Conservation (phyloP, 2,113 vertebrate genomes). For the Myiozetetes cayanensis region DNA sequence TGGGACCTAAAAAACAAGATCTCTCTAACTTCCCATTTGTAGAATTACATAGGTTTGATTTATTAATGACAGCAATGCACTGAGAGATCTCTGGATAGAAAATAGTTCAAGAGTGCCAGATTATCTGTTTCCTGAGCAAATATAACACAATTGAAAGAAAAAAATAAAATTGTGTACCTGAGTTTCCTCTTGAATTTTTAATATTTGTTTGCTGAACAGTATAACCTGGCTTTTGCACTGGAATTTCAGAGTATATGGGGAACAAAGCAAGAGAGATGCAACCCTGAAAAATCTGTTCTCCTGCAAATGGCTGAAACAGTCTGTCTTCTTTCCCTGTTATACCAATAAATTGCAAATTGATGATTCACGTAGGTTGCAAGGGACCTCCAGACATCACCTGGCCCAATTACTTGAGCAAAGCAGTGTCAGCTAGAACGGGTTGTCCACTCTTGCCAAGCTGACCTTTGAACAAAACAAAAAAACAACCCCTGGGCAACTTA, state of each 20-base stretch:
- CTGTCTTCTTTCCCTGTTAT: not conserved
- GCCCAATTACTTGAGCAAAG: not conserved
- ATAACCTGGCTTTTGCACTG: not conserved
- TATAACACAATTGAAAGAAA: not conserved
- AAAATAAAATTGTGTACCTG: not conserved
- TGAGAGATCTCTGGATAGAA: not conserved
- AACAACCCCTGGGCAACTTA: not conserved
- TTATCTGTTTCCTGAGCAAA: not conserved
- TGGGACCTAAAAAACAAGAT: not conserved
- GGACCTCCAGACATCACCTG: not conserved
- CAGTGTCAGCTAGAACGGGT: not conserved
- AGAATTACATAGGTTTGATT: not conserved
- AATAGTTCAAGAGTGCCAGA: not conserved
- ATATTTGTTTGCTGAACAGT: not conserved
- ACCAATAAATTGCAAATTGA: not conserved
- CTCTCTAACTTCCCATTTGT: not conserved
- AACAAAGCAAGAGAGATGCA: not conserved
- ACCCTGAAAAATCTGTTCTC: not conserved
- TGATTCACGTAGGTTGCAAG: not conserved
- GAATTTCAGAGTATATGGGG: not conserved
- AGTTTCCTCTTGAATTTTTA: not conserved
- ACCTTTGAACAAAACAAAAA: not conserved
- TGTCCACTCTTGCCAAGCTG: not conserved
- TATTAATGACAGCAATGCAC: constrained; percentile 1
- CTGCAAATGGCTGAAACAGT: not conserved